These are phyloP conservation scores for Eristalis pertinax DNA, from an alignment of 2,888 invertebrate species.

Conservation along the genomic window DNA sequence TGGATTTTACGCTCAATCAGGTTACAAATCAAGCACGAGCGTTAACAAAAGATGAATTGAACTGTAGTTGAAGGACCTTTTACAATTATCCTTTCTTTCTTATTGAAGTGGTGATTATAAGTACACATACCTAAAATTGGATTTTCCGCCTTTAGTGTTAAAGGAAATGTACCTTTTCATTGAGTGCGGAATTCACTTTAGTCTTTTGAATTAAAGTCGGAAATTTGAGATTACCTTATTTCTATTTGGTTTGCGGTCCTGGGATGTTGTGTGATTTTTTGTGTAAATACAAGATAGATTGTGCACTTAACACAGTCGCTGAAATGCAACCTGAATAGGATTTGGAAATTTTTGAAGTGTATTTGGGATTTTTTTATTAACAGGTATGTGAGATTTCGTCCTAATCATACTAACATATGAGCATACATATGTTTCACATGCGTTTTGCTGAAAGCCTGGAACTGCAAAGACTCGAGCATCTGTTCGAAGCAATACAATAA, in stretches of 20 bases:
- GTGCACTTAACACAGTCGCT: slow-evolving; percentile 43
- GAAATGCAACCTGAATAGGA: slow-evolving; percentile 14
- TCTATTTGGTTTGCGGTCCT: slow-evolving; percentile 75
- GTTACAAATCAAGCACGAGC: slow-evolving; percentile 57
- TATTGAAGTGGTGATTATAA: slow-evolving; percentile 62
- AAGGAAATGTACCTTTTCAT: slow-evolving; percentile 28
- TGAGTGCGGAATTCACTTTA: slow-evolving; percentile 39
- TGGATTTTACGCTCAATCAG: slow-evolving; percentile 66
- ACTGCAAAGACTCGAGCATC: background rate
- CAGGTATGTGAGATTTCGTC: slow-evolving; percentile 34
- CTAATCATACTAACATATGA: background rate
- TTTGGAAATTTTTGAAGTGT: slow-evolving; percentile 20
- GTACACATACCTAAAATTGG: slow-evolving; percentile 69
- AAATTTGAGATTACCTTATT: slow-evolving; percentile 79
- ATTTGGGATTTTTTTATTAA: slow-evolving; percentile 24
- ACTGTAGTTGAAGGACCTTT: slow-evolving; percentile 49
- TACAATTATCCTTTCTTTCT: slow-evolving; percentile 54
- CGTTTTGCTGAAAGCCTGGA: background rate
- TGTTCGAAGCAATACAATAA: background rate
- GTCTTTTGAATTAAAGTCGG: slow-evolving; percentile 78
- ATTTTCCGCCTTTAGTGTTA: slow-evolving; percentile 44
- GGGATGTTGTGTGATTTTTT: slow-evolving; percentile 50
- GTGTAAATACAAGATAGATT: slow-evolving; percentile 48
- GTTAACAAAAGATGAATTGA: slow-evolving; percentile 52
- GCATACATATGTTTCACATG: background rate